These are phyloP conservation scores for Pluvianellus socialis DNA, from an alignment of 2,113 vertebrate species.

Conservation along the genomic window DNA sequence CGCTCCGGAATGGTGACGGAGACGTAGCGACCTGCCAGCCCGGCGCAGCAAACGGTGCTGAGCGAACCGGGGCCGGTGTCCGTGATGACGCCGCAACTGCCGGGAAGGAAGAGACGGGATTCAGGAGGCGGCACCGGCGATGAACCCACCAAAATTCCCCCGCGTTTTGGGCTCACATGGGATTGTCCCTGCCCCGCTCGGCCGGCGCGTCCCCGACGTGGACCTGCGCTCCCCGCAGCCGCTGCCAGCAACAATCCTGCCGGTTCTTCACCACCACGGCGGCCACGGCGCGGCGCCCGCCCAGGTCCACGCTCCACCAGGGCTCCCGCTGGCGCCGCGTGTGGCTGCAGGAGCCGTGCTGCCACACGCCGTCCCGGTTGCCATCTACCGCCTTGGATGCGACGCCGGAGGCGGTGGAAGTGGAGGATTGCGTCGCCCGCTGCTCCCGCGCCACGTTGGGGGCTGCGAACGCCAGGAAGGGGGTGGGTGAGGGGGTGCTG, in stretches of 20 bases:
- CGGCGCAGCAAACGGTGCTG: not conserved
- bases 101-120: too few species aligned
- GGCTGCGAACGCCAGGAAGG: not conserved
- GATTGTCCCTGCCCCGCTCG: not conserved
- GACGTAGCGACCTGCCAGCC: not conserved
- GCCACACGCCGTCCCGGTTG: not conserved
- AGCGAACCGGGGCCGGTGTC: not conserved
- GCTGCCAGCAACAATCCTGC: not conserved
- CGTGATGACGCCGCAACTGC: not conserved
- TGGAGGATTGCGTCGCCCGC: not conserved
- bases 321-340: not conserved
- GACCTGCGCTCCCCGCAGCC: not conserved
- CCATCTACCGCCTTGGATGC: not conserved
- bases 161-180: not conserved
- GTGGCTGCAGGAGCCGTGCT: not conserved
- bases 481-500: not conserved
- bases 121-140: not conserved
- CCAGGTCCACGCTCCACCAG: not conserved
- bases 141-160: not conserved
- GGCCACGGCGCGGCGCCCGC: not conserved
- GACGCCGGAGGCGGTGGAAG: not conserved
- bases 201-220: not conserved
- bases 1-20: not conserved
- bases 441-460: not conserved
- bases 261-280: not conserved